These are phyloP conservation scores for Pilophorus perplexus DNA, from an alignment of 2,888 invertebrate species.

Conservation along the genomic window DNA sequence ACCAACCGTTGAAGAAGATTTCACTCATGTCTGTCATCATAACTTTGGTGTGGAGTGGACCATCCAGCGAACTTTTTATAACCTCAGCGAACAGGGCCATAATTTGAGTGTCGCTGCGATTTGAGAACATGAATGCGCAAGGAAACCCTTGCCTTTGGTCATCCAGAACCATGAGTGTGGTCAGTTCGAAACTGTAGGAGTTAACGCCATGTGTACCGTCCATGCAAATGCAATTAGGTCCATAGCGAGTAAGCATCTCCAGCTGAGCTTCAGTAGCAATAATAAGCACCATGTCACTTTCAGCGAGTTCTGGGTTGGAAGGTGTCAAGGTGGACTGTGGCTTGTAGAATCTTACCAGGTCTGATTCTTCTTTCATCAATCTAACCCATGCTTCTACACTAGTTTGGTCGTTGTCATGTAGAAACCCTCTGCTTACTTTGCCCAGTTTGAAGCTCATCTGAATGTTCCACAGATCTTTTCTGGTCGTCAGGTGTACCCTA, in stretches of 20 bases:
- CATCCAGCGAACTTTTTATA: not conserved
- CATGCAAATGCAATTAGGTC: conserved; percentile 7
- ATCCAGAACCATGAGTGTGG: not conserved
- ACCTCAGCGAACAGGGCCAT: not conserved
- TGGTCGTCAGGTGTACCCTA: conserved; percentile 23
- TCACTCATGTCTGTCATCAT: conserved; percentile 49
- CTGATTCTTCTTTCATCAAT: not conserved
- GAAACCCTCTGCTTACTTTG: not conserved
- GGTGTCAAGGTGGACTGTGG: too few species aligned
- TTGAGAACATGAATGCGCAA: conserved; percentile 17
- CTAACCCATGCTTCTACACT: too few species aligned
- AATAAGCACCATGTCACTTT: conserved; percentile 2
- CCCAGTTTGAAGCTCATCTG: conserved; percentile 3
- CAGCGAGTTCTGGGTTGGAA: not conserved
- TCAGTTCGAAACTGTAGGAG: not conserved
- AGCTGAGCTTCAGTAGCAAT: not conserved
- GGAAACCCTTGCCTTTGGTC: conserved; percentile 8
- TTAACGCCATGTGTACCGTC: conserved; percentile 17
- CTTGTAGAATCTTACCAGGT: conserved; percentile 45
- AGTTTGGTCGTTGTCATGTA: not conserved
- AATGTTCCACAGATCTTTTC: conserved; percentile 23
- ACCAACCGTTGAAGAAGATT: conserved; percentile 48
- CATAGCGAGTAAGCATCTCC: conserved; percentile 4
- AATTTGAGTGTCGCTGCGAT: conserved; percentile 12
- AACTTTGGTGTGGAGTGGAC: too few species aligned